Evolutionary conservation across 2,797 vertebrate species (phyloP).

Genomic region (Pipistrellus pygmaeus): DNA sequence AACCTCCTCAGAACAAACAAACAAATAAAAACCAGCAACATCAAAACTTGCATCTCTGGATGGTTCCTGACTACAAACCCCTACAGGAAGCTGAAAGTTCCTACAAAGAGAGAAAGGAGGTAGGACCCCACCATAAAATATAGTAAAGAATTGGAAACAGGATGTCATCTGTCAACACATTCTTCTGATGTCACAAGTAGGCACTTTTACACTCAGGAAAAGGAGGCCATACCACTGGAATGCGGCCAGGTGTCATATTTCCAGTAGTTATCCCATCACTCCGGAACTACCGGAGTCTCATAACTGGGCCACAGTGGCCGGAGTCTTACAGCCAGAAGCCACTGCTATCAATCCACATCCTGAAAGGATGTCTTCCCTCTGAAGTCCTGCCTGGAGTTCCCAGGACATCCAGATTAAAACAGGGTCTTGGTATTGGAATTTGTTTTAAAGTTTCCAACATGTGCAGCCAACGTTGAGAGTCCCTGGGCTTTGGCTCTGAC

Average conservation of each 20-base stretch:
- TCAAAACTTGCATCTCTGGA: background rate
- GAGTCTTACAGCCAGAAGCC: background rate
- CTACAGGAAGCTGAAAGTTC: background rate
- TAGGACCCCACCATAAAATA: constrained; percentile 30
- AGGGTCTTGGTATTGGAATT: background rate
- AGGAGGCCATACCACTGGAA: background rate
- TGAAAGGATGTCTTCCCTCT: background rate
- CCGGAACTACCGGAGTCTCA: background rate
- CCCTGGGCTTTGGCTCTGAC: background rate
- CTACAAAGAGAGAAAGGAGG: background rate
- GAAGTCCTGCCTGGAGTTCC: background rate
- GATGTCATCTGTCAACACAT: constrained; percentile 14
- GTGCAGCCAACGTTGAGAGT: background rate
- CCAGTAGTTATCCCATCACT: background rate
- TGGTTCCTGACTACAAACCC: background rate
- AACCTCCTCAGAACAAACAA: constrained; percentile 17
- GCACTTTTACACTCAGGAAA: constrained; percentile 15
- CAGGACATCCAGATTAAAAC: background rate
- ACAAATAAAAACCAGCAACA: background rate
- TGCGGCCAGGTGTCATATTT: constrained; percentile 45
- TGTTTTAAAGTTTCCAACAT: background rate
- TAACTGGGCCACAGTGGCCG: background rate
- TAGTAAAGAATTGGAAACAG: constrained; percentile 23
- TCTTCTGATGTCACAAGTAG: constrained; percentile 46
- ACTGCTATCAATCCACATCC: background rate